Evolutionary conservation across 37 sponge, comb jelly and placozoan species (phyloP).

Genomic region (Ianthella basta): DNA sequence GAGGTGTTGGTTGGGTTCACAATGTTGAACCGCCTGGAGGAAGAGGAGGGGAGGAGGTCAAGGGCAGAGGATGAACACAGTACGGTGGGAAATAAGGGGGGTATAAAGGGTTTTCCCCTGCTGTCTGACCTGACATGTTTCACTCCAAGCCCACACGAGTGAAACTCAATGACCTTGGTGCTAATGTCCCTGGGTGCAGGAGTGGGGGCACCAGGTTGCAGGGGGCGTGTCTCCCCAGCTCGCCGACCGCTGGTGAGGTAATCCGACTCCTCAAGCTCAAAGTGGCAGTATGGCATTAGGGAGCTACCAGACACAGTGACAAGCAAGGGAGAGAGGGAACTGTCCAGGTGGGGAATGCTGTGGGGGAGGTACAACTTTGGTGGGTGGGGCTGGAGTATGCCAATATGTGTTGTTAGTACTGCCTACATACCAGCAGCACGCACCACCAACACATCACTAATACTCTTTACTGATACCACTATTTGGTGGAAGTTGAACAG

Average conservation of each 20-base stretch:
- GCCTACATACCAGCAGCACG: too few relatives aligned
- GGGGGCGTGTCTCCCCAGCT: background rate
- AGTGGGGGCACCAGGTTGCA: conserved; percentile 41
- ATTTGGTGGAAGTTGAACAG: too few relatives aligned
- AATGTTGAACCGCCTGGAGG: conserved; percentile 75
- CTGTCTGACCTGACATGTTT: conserved; percentile 51
- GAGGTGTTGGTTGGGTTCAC: conserved; percentile 84
- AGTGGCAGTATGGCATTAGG: conserved; percentile 98
- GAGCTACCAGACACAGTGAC: conserved; percentile 68
- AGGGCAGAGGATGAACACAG: background rate
- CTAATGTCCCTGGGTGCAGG: conserved; percentile 36
- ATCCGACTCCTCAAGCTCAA: conserved; percentile 93
- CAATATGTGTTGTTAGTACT: too few relatives aligned
- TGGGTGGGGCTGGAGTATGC: background rate
- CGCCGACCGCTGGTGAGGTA: conserved; percentile 62
- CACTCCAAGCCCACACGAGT: conserved; percentile 77
- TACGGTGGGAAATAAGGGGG: background rate
- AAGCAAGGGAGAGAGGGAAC: conserved; percentile 58
- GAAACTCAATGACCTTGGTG: conserved; percentile 89
- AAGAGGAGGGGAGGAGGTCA: background rate
- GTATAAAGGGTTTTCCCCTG: background rate
- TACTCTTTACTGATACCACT: too few relatives aligned
- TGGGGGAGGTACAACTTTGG: background rate
- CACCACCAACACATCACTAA: too few relatives aligned
- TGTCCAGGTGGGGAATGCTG: conserved; percentile 79